These are phyloP conservation scores for Zophobas atratus DNA, from an alignment of 1,140 invertebrate species.

Conservation along the genomic window DNA sequence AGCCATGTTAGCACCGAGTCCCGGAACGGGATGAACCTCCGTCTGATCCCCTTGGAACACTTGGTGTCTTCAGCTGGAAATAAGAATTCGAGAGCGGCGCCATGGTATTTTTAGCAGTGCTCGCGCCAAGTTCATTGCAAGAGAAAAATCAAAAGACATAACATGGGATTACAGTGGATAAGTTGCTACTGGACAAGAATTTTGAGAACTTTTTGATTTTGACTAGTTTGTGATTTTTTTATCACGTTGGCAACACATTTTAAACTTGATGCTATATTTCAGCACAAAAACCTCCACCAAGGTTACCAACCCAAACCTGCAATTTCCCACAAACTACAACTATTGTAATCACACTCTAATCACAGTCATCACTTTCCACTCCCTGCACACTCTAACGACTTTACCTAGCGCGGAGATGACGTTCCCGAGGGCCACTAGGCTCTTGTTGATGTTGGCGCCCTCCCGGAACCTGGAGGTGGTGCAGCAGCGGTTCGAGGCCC, in stretches of 20 bases:
- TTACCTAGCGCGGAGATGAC: conserved; percentile 83
- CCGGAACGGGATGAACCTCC: conserved; percentile 96
- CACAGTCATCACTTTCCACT: too few relatives aligned
- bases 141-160: neutral
- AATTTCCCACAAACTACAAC: too few relatives aligned
- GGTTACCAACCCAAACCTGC: too few relatives aligned
- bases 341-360: too few relatives aligned
- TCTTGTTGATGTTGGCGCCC: conserved; percentile 88
- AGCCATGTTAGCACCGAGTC: conserved; percentile 99
- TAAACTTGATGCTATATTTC: too few relatives aligned
- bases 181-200: too few relatives aligned
- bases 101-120: conserved; percentile 10
- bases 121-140: neutral
- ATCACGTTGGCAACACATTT: too few relatives aligned
- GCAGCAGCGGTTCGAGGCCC: conserved; percentile 60
- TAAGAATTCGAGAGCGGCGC: conserved; percentile 25
- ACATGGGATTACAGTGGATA: too few relatives aligned
- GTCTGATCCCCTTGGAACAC: conserved; percentile 81
- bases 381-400: too few relatives aligned
- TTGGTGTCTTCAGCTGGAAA: conserved; percentile 87
- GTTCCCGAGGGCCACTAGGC: conserved; percentile 84
- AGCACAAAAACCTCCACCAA: too few relatives aligned
- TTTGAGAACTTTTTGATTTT: too few relatives aligned
- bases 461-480: conserved; percentile 74
- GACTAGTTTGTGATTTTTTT: too few relatives aligned